Conservation (phyloP, 1,140 invertebrate species). For the Liolophura sinensis region DNA sequence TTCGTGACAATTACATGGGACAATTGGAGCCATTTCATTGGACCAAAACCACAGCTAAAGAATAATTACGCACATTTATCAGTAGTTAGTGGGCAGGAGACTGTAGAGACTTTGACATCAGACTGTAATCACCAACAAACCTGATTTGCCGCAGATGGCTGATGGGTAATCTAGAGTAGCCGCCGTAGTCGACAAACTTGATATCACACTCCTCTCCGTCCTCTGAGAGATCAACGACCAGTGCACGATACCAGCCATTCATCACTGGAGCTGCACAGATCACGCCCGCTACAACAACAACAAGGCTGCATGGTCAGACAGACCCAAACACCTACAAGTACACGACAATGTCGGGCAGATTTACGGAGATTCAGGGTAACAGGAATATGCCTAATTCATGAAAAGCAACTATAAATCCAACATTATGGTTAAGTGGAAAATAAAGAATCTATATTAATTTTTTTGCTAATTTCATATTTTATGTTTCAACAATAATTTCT, state of each 20-base stretch:
- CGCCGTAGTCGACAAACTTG: constrained; percentile 92
- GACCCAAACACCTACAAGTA: constrained; percentile 3
- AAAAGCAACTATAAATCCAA: too few species aligned
- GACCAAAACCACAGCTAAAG: too few species aligned
- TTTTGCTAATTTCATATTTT: too few species aligned
- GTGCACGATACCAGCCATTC: constrained; percentile 86
- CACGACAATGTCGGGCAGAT: not conserved
- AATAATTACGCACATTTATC: too few species aligned
- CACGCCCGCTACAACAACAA: constrained; percentile 71
- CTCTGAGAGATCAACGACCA: constrained; percentile 69
- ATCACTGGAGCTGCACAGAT: constrained; percentile 82
- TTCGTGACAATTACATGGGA: too few species aligned
- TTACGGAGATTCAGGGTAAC: too few species aligned
- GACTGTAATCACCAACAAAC: constrained; percentile 23
- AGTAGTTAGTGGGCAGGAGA: too few species aligned
- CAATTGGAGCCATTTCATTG: too few species aligned
- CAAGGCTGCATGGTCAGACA: constrained; percentile 7
- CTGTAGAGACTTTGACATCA: not conserved
- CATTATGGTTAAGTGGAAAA: too few species aligned
- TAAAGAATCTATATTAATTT: too few species aligned
- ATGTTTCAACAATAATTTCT: too few species aligned
- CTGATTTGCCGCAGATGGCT: constrained; percentile 79
- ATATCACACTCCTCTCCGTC: constrained; percentile 72
- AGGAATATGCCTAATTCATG: too few species aligned
- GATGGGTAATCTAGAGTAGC: constrained; percentile 78